A percentile compares a stretch with the other conserved stretches of the same genome.
Conservation (phyloP, 1,140 invertebrate genomes). For the Formica selysi region DNA sequence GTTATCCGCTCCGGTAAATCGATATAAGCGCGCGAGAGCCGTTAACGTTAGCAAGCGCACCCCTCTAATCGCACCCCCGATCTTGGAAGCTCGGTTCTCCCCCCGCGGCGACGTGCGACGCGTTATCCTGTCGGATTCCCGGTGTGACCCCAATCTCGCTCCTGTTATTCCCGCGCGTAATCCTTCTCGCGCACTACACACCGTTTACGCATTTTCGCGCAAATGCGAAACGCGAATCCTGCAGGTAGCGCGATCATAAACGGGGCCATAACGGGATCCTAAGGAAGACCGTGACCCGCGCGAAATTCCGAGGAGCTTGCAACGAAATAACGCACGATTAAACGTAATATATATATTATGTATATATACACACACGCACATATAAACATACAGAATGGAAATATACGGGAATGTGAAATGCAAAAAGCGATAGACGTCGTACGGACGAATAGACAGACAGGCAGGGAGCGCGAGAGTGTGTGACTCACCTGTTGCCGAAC, state of each 20-base stretch:
- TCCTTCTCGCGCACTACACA: neutral
- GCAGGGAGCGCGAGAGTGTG: constrained; percentile 48
- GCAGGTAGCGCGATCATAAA: neutral
- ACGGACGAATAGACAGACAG: neutral
- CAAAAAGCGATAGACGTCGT: neutral
- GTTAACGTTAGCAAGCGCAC: constrained; percentile 27
- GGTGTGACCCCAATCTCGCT: neutral
- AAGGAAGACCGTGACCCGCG: neutral
- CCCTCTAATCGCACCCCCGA: constrained; percentile 29
- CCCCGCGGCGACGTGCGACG: neutral
- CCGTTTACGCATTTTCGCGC: neutral
- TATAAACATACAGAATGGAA: neutral
- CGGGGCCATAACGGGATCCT: no score
- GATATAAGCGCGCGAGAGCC: constrained; percentile 44
- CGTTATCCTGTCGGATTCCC: neutral
- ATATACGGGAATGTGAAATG: neutral
- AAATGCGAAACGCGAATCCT: neutral
- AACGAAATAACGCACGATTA: neutral
- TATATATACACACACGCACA: no score
- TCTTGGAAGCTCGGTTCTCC: neutral
- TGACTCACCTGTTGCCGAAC: constrained; percentile 80
- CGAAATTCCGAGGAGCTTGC: neutral
- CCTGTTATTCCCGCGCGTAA: neutral
- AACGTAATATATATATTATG: no score
- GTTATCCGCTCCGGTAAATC: constrained; percentile 50